Evolutionary conservation across 2,113 vertebrate genomes (phyloP).

Genomic region (Prunella fulvescens): DNA sequence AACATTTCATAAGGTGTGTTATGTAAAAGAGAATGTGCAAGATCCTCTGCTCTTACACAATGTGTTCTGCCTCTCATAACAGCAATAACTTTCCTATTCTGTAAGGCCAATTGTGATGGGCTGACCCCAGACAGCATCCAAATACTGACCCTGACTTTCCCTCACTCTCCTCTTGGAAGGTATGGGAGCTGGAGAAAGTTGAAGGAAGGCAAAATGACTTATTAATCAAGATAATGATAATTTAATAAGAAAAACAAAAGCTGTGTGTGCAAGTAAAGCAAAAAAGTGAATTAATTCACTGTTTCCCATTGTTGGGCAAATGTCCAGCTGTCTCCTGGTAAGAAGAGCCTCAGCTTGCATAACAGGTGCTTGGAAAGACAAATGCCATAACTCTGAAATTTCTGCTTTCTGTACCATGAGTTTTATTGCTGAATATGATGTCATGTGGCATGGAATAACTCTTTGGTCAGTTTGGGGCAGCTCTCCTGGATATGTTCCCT

Average conservation of each 20-base stretch:
- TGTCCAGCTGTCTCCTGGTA: neutral
- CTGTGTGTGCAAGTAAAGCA: neutral
- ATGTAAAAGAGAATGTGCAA: neutral
- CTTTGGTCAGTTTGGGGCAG: neutral
- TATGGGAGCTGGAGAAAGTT: rapidly evolving
- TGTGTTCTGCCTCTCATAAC: neutral
- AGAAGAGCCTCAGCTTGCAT: neutral
- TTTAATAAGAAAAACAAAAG: neutral
- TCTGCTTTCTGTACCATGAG: neutral
- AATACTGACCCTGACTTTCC: neutral
- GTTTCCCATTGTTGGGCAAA: neutral
- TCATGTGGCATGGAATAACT: neutral
- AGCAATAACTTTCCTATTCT: neutral
- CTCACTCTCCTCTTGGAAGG: neutral
- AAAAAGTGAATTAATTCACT: neutral
- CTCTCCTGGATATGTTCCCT: neutral
- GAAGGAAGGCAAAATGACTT: neutral
- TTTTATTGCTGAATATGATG: neutral
- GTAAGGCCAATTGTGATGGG: neutral
- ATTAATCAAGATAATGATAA: rapidly evolving
- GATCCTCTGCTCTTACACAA: neutral
- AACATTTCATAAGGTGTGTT: rapidly evolving
- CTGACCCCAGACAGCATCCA: neutral
- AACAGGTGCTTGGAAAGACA: neutral
- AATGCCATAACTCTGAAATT: neutral